These are phyloP conservation scores for Phaonia tiefii DNA, from an alignment of 2,888 invertebrate genomes.

Conservation along the genomic window DNA sequence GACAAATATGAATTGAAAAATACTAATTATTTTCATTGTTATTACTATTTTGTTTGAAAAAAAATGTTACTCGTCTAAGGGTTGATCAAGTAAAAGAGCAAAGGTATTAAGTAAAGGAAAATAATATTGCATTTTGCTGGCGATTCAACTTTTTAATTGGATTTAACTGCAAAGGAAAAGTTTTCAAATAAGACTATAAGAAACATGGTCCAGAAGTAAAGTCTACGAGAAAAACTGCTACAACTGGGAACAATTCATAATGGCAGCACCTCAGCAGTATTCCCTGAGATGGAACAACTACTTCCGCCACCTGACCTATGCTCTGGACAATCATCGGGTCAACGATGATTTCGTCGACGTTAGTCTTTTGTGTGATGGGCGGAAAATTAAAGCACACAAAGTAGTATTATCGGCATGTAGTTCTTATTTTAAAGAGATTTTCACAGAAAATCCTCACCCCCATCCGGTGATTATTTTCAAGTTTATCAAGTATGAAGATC, in stretches of 20 bases:
- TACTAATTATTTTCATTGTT: no score
- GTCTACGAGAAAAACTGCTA: background rate
- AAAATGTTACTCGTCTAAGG: no score
- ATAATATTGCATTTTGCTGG: no score
- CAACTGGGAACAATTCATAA: conserved; percentile 67
- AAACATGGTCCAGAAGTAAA: background rate
- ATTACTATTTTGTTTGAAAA: no score
- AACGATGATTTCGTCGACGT: conserved; percentile 90
- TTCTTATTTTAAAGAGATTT: conserved; percentile 87
- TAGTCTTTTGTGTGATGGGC: conserved; percentile 91
- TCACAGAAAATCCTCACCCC: conserved; percentile 89
- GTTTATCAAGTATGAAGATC: conserved; percentile 89
- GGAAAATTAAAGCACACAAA: conserved; percentile 91
- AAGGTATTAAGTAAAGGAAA: background rate
- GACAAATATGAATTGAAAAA: no score
- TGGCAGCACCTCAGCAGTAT: conserved; percentile 88
- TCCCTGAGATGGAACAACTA: conserved; percentile 94
- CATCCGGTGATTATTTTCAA: conserved; percentile 91
- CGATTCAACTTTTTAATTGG: conserved; percentile 48
- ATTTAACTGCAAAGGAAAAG: background rate
- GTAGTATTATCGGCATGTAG: conserved; percentile 92
- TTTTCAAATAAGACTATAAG: background rate
- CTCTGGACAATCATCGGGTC: conserved; percentile 87
- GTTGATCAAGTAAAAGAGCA: background rate
- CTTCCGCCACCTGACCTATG: conserved; percentile 89